Evolutionary conservation across 2,113 vertebrate species (phyloP), one percentile per base, ranked within the genome.

Genomic region (Herpetotheres cachinnans): DNA sequence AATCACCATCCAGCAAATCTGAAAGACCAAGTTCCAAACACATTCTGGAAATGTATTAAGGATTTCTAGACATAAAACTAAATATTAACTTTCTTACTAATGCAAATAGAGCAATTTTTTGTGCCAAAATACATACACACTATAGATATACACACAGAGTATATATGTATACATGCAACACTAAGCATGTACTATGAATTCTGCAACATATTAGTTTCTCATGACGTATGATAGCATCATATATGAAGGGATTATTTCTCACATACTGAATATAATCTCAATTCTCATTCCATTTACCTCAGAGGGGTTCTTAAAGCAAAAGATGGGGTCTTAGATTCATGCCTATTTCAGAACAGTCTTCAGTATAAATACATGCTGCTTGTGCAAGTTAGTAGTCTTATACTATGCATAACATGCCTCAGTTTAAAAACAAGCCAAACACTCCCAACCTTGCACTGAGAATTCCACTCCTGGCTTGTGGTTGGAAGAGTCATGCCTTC

Each of bases 41-140:
- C 55, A 54, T 82, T 62, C 92, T 84, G 49, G 62, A 86, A 94
- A 89, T 11, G 8, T 22, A 67, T 54, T 82, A 93, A 15, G 25
- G 69, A 78, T 66, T 82, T 82, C 46, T 66, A 87, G 85, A 63
- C 19, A 32, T 34, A 77, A 59, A 93, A 85, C 18, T 86, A 94
- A 94, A 67, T 52, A 95, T 97, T 96, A 96, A 96, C 82, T 96
- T 95, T 27, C n/a, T 70, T 54, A 44, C 15, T 49, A 78, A 58
- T 16, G 18, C 61, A 85, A 87, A 38, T 38, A 91, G 20, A 85
- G 13, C 47, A 32, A 50, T 47, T 80, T 89, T 72, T 52, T 6
- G 13, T 86, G 58, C 40, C 34, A 65, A 81, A 69, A 70, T 56
- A n/a, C 8, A 55, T 2, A 29, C 29, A 74, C 20, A 27, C 11